Evolutionary conservation across 2,888 invertebrate genomes (phyloP).

Genomic region (Pammene aurita): DNA sequence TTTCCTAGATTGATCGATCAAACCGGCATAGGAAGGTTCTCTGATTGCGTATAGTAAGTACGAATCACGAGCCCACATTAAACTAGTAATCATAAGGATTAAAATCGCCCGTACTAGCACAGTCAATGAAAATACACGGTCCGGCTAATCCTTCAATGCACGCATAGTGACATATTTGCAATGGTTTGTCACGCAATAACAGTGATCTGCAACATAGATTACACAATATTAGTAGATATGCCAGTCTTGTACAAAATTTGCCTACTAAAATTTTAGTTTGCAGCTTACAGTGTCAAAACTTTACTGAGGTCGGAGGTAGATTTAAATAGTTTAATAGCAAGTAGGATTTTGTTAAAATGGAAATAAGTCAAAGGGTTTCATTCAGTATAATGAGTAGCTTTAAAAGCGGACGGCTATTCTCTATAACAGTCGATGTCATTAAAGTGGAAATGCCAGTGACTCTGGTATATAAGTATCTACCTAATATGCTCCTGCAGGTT

Average conservation of each 20-base stretch:
- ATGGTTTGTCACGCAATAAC: slow-evolving; percentile 13
- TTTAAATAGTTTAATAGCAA: too few relatives aligned
- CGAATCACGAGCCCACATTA: background rate
- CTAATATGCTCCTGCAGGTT: too few relatives aligned
- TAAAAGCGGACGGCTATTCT: too few relatives aligned
- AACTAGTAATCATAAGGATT: background rate
- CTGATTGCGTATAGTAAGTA: background rate
- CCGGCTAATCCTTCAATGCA: slow-evolving; percentile 15
- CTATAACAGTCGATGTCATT: too few relatives aligned
- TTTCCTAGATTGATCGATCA: background rate
- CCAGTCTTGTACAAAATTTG: background rate
- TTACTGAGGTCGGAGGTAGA: too few relatives aligned
- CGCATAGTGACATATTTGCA: slow-evolving; percentile 22
- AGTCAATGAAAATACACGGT: background rate
- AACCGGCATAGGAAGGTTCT: background rate
- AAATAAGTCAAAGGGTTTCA: too few relatives aligned
- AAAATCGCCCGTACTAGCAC: background rate
- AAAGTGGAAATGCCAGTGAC: too few relatives aligned
- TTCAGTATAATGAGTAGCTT: too few relatives aligned
- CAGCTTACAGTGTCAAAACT: too few relatives aligned
- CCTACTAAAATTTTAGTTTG: background rate
- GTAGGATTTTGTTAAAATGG: too few relatives aligned
- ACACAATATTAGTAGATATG: background rate
- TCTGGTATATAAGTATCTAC: too few relatives aligned
- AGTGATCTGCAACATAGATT: slow-evolving; percentile 1